Base-by-base conservation (phyloP, 2,888 invertebrate species). In the Noctua janthina region DNA sequence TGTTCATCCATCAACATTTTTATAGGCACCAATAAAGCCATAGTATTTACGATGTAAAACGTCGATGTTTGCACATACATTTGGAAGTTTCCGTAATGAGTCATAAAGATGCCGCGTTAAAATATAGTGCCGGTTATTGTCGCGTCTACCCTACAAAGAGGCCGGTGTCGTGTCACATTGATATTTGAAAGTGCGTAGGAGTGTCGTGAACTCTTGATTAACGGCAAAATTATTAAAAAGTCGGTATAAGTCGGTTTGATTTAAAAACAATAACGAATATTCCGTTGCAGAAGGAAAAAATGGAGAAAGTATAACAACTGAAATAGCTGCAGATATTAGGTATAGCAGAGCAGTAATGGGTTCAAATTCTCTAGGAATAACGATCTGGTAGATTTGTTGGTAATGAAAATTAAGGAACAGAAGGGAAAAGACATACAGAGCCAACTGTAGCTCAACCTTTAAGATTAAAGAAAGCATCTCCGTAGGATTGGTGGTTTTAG, bases 21-120 rank as follows among this genome's bases (percentile, higher is more conserved):
- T 93, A 94, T 93, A 90, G 90, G 75, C 85, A 87, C 91, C 87
- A 93, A 94, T 94, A 94, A 95, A 94, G 91, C 39, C 88, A 84
- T 86, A 89, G 88, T 92, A 91, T 94, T 93, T 94, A 93, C 88
- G 92, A 91, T 87, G 86, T 88, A 84, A 86, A 85, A 86, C 85
- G 79, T 89, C 86, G 85, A 88, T 94, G 95, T 95, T 95, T 95
- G 95, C 95, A 91, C 93, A 92, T 91, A 87, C 91, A 91, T 92
- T 89, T 76, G 82, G 83, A 87, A 89, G 87, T 87, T 84, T 69
- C 79, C 29, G 89, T 89, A 93, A 93, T 96, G 95, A 96, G 84
- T 93, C 94, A 94, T 93, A 94, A 92, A 94, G 92, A 77, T 74
- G 77, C 93, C 93, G 93, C 88, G 83, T 90, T 89, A 67, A 84